These are phyloP conservation scores for Sceliomorpha sp. DNA, from an alignment of 2,888 invertebrate genomes.

Conservation along the genomic window DNA sequence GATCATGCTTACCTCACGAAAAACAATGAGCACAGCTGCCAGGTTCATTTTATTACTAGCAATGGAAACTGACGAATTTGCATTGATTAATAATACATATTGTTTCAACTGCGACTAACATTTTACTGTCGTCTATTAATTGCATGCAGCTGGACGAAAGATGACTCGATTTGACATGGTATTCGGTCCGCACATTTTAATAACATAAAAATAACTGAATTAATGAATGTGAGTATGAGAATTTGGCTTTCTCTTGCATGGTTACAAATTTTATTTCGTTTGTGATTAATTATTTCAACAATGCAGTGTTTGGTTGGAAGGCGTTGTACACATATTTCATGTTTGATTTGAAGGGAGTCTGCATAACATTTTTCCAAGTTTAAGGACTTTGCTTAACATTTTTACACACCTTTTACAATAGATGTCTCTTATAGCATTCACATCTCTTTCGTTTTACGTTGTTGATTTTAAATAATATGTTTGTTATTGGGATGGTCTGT, in stretches of 20 bases:
- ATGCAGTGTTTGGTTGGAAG: background rate
- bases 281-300: slow-evolving; percentile 5
- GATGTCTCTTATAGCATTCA: too few relatives aligned
- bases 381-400: background rate
- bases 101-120: slow-evolving; percentile 28
- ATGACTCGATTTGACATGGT: slow-evolving; percentile 69
- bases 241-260: slow-evolving; percentile 19
- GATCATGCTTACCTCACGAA: too few relatives aligned
- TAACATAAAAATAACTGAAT: slow-evolving; percentile 60
- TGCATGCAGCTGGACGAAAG: slow-evolving; percentile 78
- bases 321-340: background rate
- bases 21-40: too few relatives aligned
- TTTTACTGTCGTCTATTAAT: slow-evolving; percentile 63
- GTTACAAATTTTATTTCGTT: slow-evolving; percentile 5
- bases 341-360: background rate
- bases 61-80: background rate
- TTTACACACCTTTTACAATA: slow-evolving; percentile 68
- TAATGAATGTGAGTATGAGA: slow-evolving; percentile 34
- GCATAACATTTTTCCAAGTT: background rate
- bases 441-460: too few relatives aligned
- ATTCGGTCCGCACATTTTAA: slow-evolving; percentile 68
- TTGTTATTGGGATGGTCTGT: too few relatives aligned
- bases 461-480: too few relatives aligned
- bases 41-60: too few relatives aligned
- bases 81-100: slow-evolving; percentile 22